Evolutionary conservation across 2,888 invertebrate species (phyloP).

Genomic region (Lordiphosa andalusiaca): DNA sequence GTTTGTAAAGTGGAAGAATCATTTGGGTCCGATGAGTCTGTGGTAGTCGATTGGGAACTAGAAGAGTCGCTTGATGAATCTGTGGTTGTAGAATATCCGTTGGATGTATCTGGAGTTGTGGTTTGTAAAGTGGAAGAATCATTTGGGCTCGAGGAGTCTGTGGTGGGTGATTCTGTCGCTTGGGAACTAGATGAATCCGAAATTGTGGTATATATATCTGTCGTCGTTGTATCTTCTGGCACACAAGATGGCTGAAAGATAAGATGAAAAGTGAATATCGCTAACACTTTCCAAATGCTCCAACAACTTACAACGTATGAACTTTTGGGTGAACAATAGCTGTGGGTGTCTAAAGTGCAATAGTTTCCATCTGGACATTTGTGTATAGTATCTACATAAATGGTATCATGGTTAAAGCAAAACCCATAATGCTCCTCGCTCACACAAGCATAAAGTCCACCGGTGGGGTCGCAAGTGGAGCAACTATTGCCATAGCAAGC

Average conservation of each 20-base stretch:
- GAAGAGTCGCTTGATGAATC: conserved; percentile 3
- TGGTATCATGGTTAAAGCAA: conserved; percentile 23
- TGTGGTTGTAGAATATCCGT: background rate
- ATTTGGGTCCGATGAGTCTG: background rate
- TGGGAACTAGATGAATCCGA: too few relatives aligned
- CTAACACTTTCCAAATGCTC: too few relatives aligned
- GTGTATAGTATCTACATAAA: conserved; percentile 11
- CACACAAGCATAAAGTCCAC: conserved; percentile 41
- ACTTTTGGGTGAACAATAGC: conserved; percentile 35
- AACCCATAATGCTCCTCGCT: conserved; percentile 46
- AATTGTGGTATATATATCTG: background rate
- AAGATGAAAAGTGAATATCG: background rate
- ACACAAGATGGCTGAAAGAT: conserved; percentile 1
- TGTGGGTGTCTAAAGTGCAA: conserved; percentile 30
- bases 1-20: background rate
- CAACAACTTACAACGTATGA: conserved; percentile 31
- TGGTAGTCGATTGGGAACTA: background rate
- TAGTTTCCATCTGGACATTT: conserved; percentile 30
- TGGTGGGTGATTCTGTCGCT: conserved; percentile 6
- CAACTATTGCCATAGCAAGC: conserved; percentile 15
- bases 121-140: background rate
- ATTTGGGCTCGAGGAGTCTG: conserved; percentile 10
- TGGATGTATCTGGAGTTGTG: conserved; percentile 8
- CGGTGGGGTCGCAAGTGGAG: conserved; percentile 39
- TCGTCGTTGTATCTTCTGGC: background rate